Conservation (phyloP, 1,140 invertebrate species). For the Sinonovacula constricta region DNA sequence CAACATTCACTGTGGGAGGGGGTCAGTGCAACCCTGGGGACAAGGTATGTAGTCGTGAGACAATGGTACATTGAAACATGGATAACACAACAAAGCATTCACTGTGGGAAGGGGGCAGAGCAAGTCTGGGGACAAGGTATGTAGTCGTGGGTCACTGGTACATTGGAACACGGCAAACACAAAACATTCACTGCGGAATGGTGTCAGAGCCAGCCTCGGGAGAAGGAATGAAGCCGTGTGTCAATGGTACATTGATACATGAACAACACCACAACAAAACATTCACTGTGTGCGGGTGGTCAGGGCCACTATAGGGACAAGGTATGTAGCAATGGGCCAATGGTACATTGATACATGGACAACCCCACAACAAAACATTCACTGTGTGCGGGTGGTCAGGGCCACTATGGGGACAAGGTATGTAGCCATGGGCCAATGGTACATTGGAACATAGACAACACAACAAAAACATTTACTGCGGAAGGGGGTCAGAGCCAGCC, state of each 20-base stretch:
- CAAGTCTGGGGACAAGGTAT: slow-evolving; percentile 61
- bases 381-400: no score
- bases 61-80: neutral
- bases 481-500: no score
- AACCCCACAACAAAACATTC: neutral
- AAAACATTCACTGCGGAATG: no score
- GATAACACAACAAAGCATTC: neutral
- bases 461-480: no score
- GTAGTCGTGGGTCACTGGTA: slow-evolving; percentile 61
- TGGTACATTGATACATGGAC: neutral
- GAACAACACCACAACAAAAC: neutral
- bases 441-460: neutral
- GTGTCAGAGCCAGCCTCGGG: no score
- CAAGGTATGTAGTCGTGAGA: neutral
- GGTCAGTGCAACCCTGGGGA: no score
- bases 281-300: neutral
- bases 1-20: no score
- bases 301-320: neutral
- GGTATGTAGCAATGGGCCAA: neutral
- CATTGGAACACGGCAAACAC: slow-evolving; percentile 57
- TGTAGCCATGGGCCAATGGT: neutral
- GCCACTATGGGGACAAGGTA: neutral
- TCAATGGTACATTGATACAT: neutral
- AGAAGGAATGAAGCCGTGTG: neutral
- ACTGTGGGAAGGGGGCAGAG: slow-evolving; percentile 15